phyloP scores from a whole-genome alignment of 2,113 vertebrate species.

The Nibea albiflora region DNA sequence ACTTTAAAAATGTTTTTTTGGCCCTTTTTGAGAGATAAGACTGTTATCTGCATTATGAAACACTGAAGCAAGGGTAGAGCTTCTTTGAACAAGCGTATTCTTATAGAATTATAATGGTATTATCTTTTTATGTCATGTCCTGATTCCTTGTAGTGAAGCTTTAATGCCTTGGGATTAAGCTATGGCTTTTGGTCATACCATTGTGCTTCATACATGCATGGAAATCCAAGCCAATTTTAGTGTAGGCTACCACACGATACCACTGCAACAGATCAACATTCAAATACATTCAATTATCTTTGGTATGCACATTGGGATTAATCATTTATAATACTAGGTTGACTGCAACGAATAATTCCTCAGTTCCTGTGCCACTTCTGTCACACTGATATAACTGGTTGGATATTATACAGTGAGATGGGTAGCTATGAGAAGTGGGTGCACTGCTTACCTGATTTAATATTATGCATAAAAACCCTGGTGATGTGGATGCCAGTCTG shows the following conservation, averaged over 20 bases:
- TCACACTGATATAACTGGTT: slow-evolving; percentile 43
- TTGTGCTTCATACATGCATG: slow-evolving; percentile 8
- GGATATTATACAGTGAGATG: slow-evolving; percentile 47
- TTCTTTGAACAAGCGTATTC: neutral
- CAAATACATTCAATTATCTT: slow-evolving; percentile 69
- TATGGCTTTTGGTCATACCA: slow-evolving; percentile 26
- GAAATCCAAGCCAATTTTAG: slow-evolving; percentile 26
- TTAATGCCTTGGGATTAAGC: slow-evolving; percentile 13
- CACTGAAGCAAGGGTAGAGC: neutral
- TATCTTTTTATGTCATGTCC: slow-evolving; percentile 10
- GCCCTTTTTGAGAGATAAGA: neutral
- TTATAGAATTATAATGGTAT: neutral
- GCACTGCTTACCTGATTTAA: slow-evolving; percentile 69
- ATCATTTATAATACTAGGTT: slow-evolving; percentile 62
- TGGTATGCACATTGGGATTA: slow-evolving; percentile 58
- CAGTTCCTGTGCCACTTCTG: slow-evolving; percentile 42
- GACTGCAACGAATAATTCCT: slow-evolving; percentile 42
- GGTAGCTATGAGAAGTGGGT: slow-evolving; percentile 34
- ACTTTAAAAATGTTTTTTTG: slow-evolving; percentile 3
- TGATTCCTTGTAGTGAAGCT: neutral
- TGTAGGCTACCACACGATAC: neutral
- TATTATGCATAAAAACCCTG: slow-evolving; percentile 65
- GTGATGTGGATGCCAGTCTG: slow-evolving; percentile 59
- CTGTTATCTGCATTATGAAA: neutral
- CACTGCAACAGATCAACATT: slow-evolving; percentile 53